Evolutionary conservation across 2,888 invertebrate genomes (phyloP), one percentile per base, ranked within the genome.

Genomic region (Dasysyrphus albostriatus): DNA sequence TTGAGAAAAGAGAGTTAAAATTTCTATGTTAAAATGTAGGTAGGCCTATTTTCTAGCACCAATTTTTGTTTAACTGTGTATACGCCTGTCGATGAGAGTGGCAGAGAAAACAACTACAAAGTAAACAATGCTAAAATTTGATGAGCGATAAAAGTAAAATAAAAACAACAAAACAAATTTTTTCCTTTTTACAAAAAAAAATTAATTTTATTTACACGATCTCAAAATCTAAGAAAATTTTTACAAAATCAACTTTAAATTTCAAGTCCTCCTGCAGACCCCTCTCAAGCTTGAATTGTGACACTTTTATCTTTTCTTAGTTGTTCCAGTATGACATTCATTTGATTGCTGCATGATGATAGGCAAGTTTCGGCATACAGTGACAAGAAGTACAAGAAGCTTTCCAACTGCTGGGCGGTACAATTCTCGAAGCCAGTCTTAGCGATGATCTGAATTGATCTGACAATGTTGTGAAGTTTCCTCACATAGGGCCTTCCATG

Each of bases 311-410:
- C 89, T 24, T 90, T 89, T 42, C 89, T 74, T 19, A 92, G 74
- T 0, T 89, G 89, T 70, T 91, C 89, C 42, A 92, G 75, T 12
- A 92, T 90, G 44, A 88, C 89, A 42, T 90, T 89, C 88, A 92
- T 90, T 42, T 92, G 90, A 47, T 89, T 89, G 14, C 88, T 90
- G 88, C 92, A 92, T 8, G 83, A 91, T 61, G 88, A 89, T 39
- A 92, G 70, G 54, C 91, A 92, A 3, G 89, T 87, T 76, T 92
- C 91, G 14, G 92, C 91, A 79, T 92, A 91, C 16, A 90, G 90
- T 7, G 89, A 89, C 6, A 92, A 83, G 47, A 90, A 90, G 51
- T 89, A 90, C 89, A 91, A 88, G 29, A 91, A 92, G 63, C 89
- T 90, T 81, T 92, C 91, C 51, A 92, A 88, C 73, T 92, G 90